Conservation (phyloP, 2,113 vertebrate genomes). For the Lepus americanus region DNA sequence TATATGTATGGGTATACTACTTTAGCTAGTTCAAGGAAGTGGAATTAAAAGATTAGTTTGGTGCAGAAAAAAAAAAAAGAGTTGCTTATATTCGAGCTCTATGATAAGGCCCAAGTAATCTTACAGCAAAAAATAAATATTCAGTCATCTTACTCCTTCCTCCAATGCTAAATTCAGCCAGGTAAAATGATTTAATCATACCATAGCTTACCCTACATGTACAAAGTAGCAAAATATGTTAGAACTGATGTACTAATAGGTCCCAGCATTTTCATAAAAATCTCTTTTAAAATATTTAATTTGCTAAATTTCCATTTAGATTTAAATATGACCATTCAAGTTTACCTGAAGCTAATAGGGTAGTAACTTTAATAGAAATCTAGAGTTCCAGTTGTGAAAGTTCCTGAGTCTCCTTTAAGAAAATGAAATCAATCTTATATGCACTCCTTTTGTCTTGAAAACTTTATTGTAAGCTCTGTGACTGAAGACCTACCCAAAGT, state of each 20-base stretch:
- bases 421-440: constrained; percentile 11
- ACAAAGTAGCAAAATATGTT: constrained; percentile 66
- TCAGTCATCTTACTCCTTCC: constrained; percentile 52
- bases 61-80: too few species aligned
- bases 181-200: constrained; percentile 77
- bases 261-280: constrained; percentile 82
- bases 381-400: constrained; percentile 47
- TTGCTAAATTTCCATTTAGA: constrained; percentile 54
- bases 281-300: constrained; percentile 82
- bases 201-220: constrained; percentile 18
- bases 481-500: constrained; percentile 1
- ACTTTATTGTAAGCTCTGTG: constrained; percentile 37
- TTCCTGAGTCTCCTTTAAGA: constrained; percentile 65
- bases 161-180: constrained; percentile 72
- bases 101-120: constrained; percentile 1
- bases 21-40: too few species aligned
- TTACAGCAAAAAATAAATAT: background rate
- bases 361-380: constrained; percentile 58
- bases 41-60: too few species aligned
- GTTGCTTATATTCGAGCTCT: constrained; percentile 65
- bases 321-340: constrained; percentile 79
- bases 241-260: constrained; percentile 66
- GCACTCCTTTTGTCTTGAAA: constrained; percentile 49
- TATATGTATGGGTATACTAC: background rate
- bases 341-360: constrained; percentile 57